A percentile compares a stretch with the other conserved stretches of the same genome.
Evolutionary conservation across 2,888 invertebrate species (phyloP).

Genomic region (Agonum fuliginosum): DNA sequence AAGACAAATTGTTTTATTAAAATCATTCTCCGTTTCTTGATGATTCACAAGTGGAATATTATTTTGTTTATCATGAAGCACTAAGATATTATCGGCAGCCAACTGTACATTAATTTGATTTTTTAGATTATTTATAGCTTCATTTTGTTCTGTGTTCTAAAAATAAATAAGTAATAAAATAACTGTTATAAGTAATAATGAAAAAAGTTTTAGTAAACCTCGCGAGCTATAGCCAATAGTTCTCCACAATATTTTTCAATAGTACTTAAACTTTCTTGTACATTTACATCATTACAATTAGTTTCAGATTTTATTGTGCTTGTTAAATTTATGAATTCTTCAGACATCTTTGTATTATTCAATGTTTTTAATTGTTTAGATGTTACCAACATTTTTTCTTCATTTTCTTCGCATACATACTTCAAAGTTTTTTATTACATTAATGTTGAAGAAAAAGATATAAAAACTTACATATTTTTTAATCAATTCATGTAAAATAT

Average conservation of each 20-base stretch:
- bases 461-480: constrained; percentile 47
- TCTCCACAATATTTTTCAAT: constrained; percentile 38
- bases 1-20: constrained; percentile 1
- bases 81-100: not conserved
- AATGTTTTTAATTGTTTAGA: constrained; percentile 5
- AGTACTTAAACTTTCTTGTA: not conserved
- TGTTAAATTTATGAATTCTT: not conserved
- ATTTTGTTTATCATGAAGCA: not conserved
- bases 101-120: constrained; percentile 15
- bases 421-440: not conserved
- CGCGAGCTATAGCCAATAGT: not conserved
- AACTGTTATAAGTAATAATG: not conserved
- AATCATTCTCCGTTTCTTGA: not conserved
- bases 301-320: not conserved
- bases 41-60: not conserved
- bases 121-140: constrained; percentile 28
- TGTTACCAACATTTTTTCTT: constrained; percentile 1
- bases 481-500: constrained; percentile 40
- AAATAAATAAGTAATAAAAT: constrained; percentile 3
- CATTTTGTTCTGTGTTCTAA: constrained; percentile 45
- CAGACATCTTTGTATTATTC: not conserved
- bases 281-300: not conserved
- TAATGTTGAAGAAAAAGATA: not conserved
- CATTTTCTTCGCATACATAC: constrained; percentile 6
- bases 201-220: constrained; percentile 18